Percentiles rank a stretch among this genome's conserved stretches.
Evolutionary conservation across 2,888 invertebrate species (phyloP).

Genomic region (Lasiommata megera): DNA sequence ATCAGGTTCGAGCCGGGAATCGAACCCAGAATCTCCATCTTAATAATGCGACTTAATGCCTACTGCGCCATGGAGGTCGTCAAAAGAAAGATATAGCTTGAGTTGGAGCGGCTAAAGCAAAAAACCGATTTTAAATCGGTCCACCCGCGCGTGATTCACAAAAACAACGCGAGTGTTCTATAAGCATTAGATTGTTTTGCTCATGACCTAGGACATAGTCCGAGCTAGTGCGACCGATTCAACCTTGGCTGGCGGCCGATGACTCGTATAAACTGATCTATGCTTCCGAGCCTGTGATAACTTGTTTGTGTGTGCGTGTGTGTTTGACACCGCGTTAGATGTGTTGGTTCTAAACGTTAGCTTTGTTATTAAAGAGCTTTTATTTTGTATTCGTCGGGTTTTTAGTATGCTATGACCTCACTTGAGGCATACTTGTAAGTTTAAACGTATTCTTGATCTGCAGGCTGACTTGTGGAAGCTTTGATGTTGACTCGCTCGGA

Average conservation of each 20-base stretch:
- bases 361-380: neutral
- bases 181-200: constrained; percentile 2
- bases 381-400: neutral
- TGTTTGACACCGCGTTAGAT: neutral
- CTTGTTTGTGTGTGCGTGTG: neutral
- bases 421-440: neutral
- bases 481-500: too few relatives aligned
- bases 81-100: too few relatives aligned
- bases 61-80: too few relatives aligned
- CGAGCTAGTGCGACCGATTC: constrained; percentile 31
- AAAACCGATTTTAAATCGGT: too few relatives aligned
- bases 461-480: too few relatives aligned
- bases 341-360: neutral
- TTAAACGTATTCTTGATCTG: too few relatives aligned
- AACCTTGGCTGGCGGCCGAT: constrained; percentile 32
- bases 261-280: constrained; percentile 6
- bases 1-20: too few relatives aligned
- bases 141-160: too few relatives aligned
- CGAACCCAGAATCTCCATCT: too few relatives aligned
- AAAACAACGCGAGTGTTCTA: neutral
- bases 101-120: too few relatives aligned
- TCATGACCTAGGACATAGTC: constrained; percentile 32
- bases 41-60: too few relatives aligned
- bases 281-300: neutral
- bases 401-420: neutral